Evolutionary conservation across 2,797 vertebrate genomes (phyloP), one percentile per base, ranked within the genome.

Genomic region (Sebastes paucispinis): DNA sequence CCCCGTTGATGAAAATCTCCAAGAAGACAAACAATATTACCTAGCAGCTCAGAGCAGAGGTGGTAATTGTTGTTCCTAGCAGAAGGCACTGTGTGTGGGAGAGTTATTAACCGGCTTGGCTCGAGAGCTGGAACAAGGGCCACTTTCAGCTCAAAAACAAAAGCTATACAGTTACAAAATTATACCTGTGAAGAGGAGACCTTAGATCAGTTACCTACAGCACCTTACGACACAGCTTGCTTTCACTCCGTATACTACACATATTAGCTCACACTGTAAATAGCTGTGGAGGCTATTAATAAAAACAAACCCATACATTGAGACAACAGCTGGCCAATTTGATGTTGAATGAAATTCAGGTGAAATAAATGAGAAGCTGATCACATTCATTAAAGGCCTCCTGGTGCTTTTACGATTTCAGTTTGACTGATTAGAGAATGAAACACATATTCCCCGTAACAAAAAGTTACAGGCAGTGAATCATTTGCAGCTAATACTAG

Each of bases 41-140:
- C 58, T 60, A 57, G 65, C 32, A 70, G 75, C 83, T 90, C 73
- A 77, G 83, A 81, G 34, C 82, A 82, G 76, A 64, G 68, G 83
- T 76, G 71, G 70, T 90, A 85, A 89, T 87, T 84, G 82, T 83
- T 88, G 83, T 83, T 87, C 73, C 76, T 82, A 62, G 55, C 79
- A 80, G 75, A 82, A 82, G 74, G 81, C 47, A 31, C 68, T 5
- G 76, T 82, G 85, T 81, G 87, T 91, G 84, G 85, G 88, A 72
- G 91, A 79, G 69, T 85, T 82, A 88, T 89, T 85, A 77, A 81
- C 74, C 79, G 80, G 87, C 80, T 86, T 81, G 86, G 81, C 81
- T 79, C 65, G 64, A 81, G 79, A 78, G 66, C 81, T 68, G 65
- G 64, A 71, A 85, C 67, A 66, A 32, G 63, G 74, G 75, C 65